A percentile compares a stretch with the other conserved stretches of the same genome.
Evolutionary conservation across 2,113 vertebrate species (phyloP).

Genomic region (Sebastes schlegelii): DNA sequence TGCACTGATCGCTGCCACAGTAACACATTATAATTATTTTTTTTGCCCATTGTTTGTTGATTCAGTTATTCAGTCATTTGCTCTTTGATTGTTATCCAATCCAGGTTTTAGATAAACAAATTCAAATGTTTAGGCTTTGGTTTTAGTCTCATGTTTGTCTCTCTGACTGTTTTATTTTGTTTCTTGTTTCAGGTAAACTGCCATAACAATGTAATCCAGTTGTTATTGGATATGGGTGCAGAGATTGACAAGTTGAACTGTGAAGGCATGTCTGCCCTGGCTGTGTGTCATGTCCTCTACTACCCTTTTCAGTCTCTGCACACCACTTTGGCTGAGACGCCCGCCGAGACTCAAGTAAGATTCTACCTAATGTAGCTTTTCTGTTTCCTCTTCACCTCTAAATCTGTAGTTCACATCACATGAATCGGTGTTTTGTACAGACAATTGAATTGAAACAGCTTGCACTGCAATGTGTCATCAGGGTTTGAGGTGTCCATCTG

Average conservation of each 20-base stretch:
- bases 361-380: background rate
- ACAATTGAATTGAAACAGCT: background rate
- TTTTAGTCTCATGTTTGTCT: background rate
- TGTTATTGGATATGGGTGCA: conserved; percentile 88
- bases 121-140: background rate
- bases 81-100: background rate
- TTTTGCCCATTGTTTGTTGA: background rate
- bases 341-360: conserved; percentile 45
- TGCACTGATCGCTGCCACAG: conserved; percentile 86
- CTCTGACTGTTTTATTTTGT: background rate
- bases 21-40: conserved; percentile 63
- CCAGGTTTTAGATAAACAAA: background rate
- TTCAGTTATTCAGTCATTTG: background rate
- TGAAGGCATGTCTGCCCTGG: conserved; percentile 87
- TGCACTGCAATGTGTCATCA: conserved; percentile 17
- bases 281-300: conserved; percentile 86
- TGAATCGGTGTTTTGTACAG: background rate
- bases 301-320: conserved; percentile 84
- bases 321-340: conserved; percentile 68
- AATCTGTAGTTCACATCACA: too few species aligned
- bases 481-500: conserved; percentile 21
- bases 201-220: conserved; percentile 81
- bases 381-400: background rate
- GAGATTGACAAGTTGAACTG: conserved; percentile 87
- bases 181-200: conserved; percentile 80